Evolutionary conservation across 2,797 vertebrate species (phyloP), one percentile per base, ranked within the genome.

Genomic region (Sebastes hubbsi): DNA sequence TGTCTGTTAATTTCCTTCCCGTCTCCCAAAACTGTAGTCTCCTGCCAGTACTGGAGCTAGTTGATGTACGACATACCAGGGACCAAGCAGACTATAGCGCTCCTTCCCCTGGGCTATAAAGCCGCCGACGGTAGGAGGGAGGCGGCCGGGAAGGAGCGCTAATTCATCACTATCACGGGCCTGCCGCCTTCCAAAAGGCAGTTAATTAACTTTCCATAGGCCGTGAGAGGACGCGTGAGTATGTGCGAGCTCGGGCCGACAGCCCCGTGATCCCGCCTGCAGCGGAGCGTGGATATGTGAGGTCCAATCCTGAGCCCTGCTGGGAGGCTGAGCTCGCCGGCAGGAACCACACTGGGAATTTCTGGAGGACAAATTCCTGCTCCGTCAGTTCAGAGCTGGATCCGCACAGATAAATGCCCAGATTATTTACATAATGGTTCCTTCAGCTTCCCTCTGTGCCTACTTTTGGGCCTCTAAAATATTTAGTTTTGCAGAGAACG

Each of bases 151-250:
- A 76, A 73, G 83, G 87, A 86, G 83, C 18, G 18, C 87, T 93
- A 92, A 94, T 95, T 94, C 85, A 95, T 96, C 94, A 94, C 89
- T 87, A 90, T 93, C 91, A 89, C 81, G 54, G 74, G 68, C 83
- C 81, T 34, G 76, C 83, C 6, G 55, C 82, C 88, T 90, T 90
- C 83, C 77, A 77, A 89, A 67, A 78, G 91, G 82, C 88, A 92
- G 89, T 93, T 94, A 94, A 95, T 95, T 94, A 95, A 92, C 92
- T 94, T 91, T 90, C 85, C 84, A 84, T 90, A 55, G 69, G 80
- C 78, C 73, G 65, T 58, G 84, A 87, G 84, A 87, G 77, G 54
- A 83, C 55, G 65, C 73, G 73, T 74, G 83, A 87, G 77, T 75
- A 58, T 75, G 81, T 75, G 67, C 29, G 64, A 72, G 69, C 29